phyloP scores from a whole-genome alignment of 64 coral and sea anemone genomes.

The Pachyseris speciosa region DNA sequence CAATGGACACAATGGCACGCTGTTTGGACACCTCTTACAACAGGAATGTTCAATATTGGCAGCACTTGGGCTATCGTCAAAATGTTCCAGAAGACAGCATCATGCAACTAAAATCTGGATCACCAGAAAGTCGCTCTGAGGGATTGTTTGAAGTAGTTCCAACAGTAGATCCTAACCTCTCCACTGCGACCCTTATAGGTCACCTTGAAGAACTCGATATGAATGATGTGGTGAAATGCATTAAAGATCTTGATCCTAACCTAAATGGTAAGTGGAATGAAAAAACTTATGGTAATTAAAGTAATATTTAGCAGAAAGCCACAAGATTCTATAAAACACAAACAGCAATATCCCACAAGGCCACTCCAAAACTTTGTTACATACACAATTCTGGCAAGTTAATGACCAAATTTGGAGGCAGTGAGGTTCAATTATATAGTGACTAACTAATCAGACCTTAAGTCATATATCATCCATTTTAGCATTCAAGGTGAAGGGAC shows the following conservation, averaged over 20 bases:
- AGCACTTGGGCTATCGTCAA: neutral
- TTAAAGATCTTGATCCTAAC: neutral
- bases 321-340: too few relatives aligned
- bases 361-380: too few relatives aligned
- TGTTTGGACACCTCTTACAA: neutral
- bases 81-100: neutral
- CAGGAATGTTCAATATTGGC: neutral
- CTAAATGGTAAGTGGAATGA: neutral
- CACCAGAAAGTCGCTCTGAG: neutral
- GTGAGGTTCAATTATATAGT: too few relatives aligned
- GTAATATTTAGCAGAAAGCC: too few relatives aligned
- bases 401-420: too few relatives aligned
- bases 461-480: too few relatives aligned
- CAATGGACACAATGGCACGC: neutral
- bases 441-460: too few relatives aligned
- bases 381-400: too few relatives aligned
- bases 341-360: too few relatives aligned
- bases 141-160: neutral
- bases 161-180: neutral
- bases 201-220: neutral
- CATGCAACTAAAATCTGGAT: neutral
- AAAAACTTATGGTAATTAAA: too few relatives aligned
- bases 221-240: neutral
- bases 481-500: too few relatives aligned
- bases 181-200: neutral